Percentiles rank a stretch among this genome's conserved stretches.
phyloP scores from a whole-genome alignment of 2,113 vertebrate species.

The Austrofundulus limnaeus region DNA sequence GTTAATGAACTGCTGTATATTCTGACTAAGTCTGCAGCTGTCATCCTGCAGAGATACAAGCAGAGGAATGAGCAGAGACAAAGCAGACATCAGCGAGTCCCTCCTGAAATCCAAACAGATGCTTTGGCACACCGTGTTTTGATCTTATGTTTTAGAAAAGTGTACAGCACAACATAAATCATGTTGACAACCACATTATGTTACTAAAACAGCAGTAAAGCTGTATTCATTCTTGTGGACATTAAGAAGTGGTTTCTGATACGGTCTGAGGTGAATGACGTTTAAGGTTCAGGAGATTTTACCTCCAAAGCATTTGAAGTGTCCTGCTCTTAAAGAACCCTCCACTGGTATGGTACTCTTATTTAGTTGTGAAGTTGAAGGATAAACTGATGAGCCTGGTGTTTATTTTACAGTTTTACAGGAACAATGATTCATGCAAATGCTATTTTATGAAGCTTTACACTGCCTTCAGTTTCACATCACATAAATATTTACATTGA shows the following conservation, averaged over 20 bases:
- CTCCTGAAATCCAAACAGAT: constrained; percentile 61
- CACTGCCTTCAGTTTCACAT: no score
- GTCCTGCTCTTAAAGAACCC: background rate
- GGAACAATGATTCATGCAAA: no score
- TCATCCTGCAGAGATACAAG: background rate
- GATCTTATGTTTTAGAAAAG: constrained; percentile 14
- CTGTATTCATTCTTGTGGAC: background rate
- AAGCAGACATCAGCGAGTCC: constrained; percentile 51
- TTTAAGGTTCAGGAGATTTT: background rate
- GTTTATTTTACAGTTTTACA: background rate
- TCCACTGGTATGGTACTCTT: background rate
- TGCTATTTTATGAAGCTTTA: no score
- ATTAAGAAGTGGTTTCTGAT: background rate
- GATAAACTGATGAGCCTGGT: background rate
- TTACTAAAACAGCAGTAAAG: constrained; percentile 13
- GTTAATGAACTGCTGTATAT: background rate
- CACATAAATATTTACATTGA: no score
- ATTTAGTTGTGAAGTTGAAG: background rate
- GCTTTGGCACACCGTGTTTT: constrained; percentile 22
- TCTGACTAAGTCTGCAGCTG: constrained; percentile 7
- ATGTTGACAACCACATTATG: constrained; percentile 20
- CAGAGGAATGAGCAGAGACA: constrained; percentile 31
- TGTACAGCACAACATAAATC: constrained; percentile 18
- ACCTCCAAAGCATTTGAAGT: background rate
- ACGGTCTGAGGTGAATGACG: background rate